Evolutionary conservation across 2,888 invertebrate genomes (phyloP).

Genomic region (Smittia aterrima): DNA sequence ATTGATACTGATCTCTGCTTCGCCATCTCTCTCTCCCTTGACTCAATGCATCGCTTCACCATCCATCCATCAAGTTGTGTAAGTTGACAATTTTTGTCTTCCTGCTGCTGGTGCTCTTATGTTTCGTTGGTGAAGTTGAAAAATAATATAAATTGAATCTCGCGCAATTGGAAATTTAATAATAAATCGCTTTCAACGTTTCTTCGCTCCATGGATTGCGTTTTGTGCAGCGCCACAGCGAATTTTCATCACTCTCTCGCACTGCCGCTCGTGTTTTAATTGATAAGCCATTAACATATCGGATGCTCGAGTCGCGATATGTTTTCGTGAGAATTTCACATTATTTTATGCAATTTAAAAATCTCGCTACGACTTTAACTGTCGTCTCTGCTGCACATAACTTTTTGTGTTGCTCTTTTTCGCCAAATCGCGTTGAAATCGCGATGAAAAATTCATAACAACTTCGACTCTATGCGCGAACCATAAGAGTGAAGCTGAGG

Average conservation of each 20-base stretch:
- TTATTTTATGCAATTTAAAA: conserved; percentile 6
- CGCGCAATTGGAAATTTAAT: conserved; percentile 18
- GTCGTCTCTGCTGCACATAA: neutral
- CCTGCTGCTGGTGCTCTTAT: neutral
- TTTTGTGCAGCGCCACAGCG: conserved; percentile 1
- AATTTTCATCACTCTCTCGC: conserved; percentile 27
- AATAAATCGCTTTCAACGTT: conserved; percentile 1
- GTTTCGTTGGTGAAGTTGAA: neutral
- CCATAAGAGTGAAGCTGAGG: neutral
- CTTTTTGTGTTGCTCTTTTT: neutral
- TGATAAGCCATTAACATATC: conserved; percentile 37
- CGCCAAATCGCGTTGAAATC: neutral
- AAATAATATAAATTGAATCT: neutral
- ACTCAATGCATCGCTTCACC: neutral
- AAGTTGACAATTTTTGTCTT: neutral
- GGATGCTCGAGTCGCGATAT: conserved; percentile 21
- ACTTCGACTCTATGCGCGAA: neutral
- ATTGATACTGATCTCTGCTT: neutral
- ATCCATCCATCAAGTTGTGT: neutral
- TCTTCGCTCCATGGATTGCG: neutral
- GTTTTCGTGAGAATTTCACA: conserved; percentile 37
- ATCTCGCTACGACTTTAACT: neutral
- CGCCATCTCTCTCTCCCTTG: neutral
- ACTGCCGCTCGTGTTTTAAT: conserved; percentile 28
- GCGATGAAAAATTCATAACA: conserved; percentile 4